Evolutionary conservation across 2,113 vertebrate genomes (phyloP).

Genomic region (Phycodurus eques): DNA sequence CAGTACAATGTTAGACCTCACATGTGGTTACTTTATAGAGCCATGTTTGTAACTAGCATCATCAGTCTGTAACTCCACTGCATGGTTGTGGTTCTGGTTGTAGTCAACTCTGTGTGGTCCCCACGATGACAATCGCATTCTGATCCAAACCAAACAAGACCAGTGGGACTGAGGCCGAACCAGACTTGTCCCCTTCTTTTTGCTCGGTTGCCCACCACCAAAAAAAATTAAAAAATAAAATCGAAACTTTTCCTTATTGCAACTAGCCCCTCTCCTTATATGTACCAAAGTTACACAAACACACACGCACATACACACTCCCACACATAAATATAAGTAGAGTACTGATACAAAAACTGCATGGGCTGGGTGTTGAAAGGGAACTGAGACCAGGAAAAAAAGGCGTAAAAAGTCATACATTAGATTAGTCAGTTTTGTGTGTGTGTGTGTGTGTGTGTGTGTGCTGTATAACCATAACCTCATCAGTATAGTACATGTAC

Average conservation of each 20-base stretch:
- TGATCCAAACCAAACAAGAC: conserved; percentile 62
- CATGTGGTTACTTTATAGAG: conserved; percentile 18
- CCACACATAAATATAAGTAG: not conserved
- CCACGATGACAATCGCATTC: conserved; percentile 64
- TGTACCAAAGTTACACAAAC: conserved; percentile 54
- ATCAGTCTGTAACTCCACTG: conserved; percentile 26
- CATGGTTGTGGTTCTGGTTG: conserved; percentile 40
- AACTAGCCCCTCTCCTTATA: conserved; percentile 31
- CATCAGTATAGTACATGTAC: conserved; percentile 7
- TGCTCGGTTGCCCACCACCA: not conserved
- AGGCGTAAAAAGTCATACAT: not conserved
- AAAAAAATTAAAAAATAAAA: not conserved
- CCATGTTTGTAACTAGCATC: conserved; percentile 11
- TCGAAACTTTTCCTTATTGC: conserved; percentile 38
- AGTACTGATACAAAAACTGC: not conserved
- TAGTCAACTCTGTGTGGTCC: conserved; percentile 56
- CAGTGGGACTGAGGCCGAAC: conserved; percentile 49
- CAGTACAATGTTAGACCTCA: conserved; percentile 7
- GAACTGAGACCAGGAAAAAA: conserved; percentile 4
- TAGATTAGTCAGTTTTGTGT: not conserved
- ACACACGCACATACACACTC: not conserved
- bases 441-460: conserved; percentile 11
- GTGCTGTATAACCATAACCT: conserved; percentile 13
- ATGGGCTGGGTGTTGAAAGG: conserved; percentile 37
- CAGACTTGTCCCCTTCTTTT: not conserved